Base-by-base conservation (phyloP, 1,140 invertebrate species). In the Scaptomyza hsui region DNA sequence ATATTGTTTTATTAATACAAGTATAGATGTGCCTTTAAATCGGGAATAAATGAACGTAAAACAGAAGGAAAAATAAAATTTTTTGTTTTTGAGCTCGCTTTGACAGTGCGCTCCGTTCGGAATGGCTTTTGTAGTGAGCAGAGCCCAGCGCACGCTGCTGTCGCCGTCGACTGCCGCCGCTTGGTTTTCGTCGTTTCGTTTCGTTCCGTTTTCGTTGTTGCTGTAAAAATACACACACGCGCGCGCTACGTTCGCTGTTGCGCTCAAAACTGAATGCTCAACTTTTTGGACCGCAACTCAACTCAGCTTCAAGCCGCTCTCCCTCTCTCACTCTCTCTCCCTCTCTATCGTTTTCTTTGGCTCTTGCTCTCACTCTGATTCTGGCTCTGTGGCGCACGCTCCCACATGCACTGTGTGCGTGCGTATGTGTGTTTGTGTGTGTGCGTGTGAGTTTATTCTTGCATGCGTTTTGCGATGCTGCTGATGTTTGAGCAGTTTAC, bases 151-250 rank as follows among this genome's bases (percentile, higher is more conserved):
- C 55, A 67, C 70, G 70, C 72, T 77, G 72, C 76, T 73, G 77
- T 80, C 76, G 77, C 59, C 60, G 74, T 75, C 74, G 74, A 82
- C 78, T 82, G 78, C 61, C 59, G 70, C 21, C 44, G 67, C 78
- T 81, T 72, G 59, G 57, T 68, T 81, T 77, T 80, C 62, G 78
- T 69, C 21, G 76, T 69, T 73, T 68, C 75, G 75, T 75, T 68
- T 72, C 56, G 53, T 71, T 65, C 47, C 61, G 53, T 52, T 56
- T 52, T 62, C 48, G 37, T 62, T 64, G 19, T 16, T 37, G 18
- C 15, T 45, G 18, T 15, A 32, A 21, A 47, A 47, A 10, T 13
- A 37, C 60, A 32, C 39, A 47, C 42, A 51, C 32, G 24, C 49
- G 52, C 52, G 52, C 52, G 37, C 44, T 35, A 10, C 26, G 53